Evolutionary conservation across 2,113 vertebrate species (phyloP).

Genomic region (Zosterops borbonicus): DNA sequence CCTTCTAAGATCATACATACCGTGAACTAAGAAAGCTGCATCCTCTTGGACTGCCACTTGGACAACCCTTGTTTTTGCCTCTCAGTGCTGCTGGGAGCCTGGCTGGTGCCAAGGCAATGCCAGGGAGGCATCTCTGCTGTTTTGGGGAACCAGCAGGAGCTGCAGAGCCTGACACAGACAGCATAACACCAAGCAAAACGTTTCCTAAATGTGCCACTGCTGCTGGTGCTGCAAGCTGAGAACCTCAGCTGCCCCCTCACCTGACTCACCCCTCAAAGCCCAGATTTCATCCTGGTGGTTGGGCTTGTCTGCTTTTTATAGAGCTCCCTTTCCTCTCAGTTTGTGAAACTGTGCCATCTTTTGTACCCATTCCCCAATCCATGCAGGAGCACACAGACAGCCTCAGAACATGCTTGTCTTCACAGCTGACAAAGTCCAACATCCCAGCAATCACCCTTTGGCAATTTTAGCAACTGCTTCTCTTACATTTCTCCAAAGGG

Average conservation of each 20-base stretch:
- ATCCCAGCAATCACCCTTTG: rapidly evolving
- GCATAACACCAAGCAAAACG: rapidly evolving
- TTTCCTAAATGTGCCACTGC: rapidly evolving
- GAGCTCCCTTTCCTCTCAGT: not conserved
- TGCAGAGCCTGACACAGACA: not conserved
- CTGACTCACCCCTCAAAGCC: not conserved
- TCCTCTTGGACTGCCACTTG: not conserved
- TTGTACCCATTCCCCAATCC: not conserved
- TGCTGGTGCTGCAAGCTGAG: not conserved
- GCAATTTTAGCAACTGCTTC: not conserved
- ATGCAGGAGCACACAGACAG: rapidly evolving
- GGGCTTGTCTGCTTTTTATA: not conserved
- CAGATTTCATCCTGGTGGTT: not conserved
- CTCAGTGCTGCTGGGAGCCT: not conserved
- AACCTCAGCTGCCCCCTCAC: not conserved
- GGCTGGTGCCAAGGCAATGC: not conserved
- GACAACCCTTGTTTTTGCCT: not conserved
- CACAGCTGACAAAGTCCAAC: not conserved
- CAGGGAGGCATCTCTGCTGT: not conserved
- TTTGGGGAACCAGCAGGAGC: not conserved
- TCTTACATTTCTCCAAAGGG: not conserved
- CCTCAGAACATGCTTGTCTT: not conserved
- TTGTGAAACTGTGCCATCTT: not conserved
- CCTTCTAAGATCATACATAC: not conserved
- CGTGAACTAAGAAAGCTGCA: not conserved